Conservation (phyloP, 2,113 vertebrate genomes). For the Paralichthys olivaceus region DNA sequence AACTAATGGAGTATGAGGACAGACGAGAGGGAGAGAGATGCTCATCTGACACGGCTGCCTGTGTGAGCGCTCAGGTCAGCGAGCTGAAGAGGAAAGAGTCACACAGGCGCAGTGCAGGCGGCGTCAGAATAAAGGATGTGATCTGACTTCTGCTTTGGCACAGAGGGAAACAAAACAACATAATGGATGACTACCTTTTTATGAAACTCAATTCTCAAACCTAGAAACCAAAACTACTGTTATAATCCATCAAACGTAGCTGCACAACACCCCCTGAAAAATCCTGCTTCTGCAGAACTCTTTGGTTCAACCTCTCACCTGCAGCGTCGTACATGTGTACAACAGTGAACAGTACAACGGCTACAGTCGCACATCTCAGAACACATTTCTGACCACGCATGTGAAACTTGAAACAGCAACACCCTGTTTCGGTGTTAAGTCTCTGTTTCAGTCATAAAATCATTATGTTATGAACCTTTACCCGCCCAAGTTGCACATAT, state of each 20-base stretch:
- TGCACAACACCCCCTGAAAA: too few relatives aligned
- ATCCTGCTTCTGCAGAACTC: too few relatives aligned
- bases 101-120: background rate
- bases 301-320: too few relatives aligned
- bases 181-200: too few relatives aligned
- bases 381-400: background rate
- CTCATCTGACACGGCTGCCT: constrained; percentile 39
- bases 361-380: background rate
- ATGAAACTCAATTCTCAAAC: too few relatives aligned
- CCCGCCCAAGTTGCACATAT: background rate
- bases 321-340: too few relatives aligned
- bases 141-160: constrained; percentile 22
- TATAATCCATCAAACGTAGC: too few relatives aligned
- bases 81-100: constrained; percentile 32
- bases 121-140: background rate
- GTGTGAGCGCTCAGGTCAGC: constrained; percentile 45
- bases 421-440: background rate
- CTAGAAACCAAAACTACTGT: too few relatives aligned
- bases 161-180: constrained; percentile 4
- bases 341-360: background rate
- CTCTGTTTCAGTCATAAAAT: background rate
- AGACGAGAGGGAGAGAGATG: constrained; percentile 32
- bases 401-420: background rate
- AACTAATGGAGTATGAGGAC: constrained; percentile 42
- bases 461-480: background rate